Conservation (phyloP, 1,140 invertebrate genomes). For the Drosophila yakuba region DNA sequence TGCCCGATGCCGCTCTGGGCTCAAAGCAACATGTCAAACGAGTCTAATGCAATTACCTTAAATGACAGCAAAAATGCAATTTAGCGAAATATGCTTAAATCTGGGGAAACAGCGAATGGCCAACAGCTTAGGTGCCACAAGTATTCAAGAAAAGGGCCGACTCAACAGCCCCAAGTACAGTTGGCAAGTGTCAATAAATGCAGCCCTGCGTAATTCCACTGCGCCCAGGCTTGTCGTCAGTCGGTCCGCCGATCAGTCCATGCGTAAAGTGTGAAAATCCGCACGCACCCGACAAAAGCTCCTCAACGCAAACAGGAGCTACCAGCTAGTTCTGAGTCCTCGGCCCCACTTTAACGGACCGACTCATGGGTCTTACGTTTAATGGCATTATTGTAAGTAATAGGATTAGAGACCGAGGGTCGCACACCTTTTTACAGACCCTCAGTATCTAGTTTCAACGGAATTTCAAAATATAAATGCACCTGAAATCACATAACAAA, state of each 20-base stretch:
- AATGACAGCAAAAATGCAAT: constrained; percentile 53
- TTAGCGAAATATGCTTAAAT: constrained; percentile 52
- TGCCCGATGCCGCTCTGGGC: not conserved
- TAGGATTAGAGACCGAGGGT: constrained; percentile 53
- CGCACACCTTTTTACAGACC: constrained; percentile 33
- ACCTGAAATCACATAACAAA: too few species aligned
- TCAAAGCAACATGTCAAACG: constrained; percentile 43
- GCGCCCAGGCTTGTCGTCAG: not conserved
- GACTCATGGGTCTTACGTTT: constrained; percentile 34
- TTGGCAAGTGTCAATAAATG: constrained; percentile 17
- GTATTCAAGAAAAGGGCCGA: constrained; percentile 11
- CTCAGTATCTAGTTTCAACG: constrained; percentile 3
- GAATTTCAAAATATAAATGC: not conserved
- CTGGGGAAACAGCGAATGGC: constrained; percentile 7
- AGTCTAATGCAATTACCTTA: constrained; percentile 56
- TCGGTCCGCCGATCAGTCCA: constrained; percentile 11
- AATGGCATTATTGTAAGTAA: constrained; percentile 58
- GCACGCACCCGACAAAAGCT: constrained; percentile 29
- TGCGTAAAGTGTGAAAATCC: constrained; percentile 58
- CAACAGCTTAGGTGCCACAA: constrained; percentile 21
- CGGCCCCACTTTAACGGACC: not conserved
- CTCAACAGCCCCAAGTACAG: not conserved
- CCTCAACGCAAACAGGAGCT: constrained; percentile 12
- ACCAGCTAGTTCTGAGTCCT: not conserved
- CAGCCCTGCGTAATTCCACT: constrained; percentile 23